phyloP scores from a whole-genome alignment of 2,888 invertebrate genomes.

The Acheta domesticus region DNA sequence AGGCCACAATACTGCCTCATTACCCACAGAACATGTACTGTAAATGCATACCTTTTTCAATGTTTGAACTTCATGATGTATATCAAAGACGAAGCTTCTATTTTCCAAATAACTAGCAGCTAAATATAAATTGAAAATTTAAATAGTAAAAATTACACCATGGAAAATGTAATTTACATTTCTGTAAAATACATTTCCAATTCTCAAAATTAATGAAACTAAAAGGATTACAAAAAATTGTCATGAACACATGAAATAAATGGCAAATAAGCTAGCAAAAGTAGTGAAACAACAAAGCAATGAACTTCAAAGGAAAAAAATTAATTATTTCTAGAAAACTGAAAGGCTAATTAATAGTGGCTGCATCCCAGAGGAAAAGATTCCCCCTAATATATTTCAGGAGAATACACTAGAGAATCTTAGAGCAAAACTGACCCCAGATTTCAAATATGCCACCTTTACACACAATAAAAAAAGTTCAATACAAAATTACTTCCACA shows the following conservation, averaged over 20 bases:
- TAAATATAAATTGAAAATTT: no score
- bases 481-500: not conserved
- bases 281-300: not conserved
- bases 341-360: not conserved
- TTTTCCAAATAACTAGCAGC: no score
- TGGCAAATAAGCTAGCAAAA: not conserved
- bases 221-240: not conserved
- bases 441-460: not conserved
- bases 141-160: not conserved
- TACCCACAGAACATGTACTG: no score
- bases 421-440: not conserved
- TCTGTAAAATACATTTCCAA: constrained; percentile 8
- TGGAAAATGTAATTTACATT: constrained; percentile 7
- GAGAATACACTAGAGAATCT: constrained; percentile 18
- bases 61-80: no score
- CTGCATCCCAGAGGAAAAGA: not conserved
- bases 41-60: no score
- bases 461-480: not conserved
- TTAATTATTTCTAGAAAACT: not conserved
- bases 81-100: no score
- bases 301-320: not conserved
- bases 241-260: no score
- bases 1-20: no score
- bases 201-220: not conserved
- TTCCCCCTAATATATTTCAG: constrained; percentile 9